Conservation (phyloP, 1,140 invertebrate genomes). For the Aphelenchoides besseyi region DNA sequence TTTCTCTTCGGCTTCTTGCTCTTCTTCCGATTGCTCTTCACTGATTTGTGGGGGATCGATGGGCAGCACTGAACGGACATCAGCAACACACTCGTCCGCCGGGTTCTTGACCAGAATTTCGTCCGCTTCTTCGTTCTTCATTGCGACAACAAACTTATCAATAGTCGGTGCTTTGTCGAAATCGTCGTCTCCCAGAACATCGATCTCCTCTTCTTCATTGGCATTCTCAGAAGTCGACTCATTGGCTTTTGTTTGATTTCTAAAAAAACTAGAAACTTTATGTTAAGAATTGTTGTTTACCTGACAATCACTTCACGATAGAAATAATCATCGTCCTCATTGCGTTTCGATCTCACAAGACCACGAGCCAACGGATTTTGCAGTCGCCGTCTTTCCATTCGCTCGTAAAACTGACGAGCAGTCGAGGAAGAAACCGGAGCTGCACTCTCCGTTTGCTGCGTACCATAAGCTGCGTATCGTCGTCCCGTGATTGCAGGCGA, state of each 20-base stretch:
- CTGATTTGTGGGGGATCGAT: too few relatives aligned
- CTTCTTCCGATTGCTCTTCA: not conserved
- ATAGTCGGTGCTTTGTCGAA: not conserved
- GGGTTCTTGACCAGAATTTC: conserved; percentile 29
- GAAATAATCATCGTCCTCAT: conserved; percentile 25
- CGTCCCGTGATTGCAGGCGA: not conserved
- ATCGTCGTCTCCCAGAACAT: conserved; percentile 15
- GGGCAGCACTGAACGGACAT: conserved; percentile 13
- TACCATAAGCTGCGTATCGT: conserved; percentile 3
- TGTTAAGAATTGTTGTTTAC: conserved; percentile 21
- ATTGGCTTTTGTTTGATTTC: not conserved
- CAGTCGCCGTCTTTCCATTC: conserved; percentile 16
- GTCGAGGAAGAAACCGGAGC: not conserved
- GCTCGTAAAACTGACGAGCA: not conserved
- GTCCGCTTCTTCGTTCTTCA: conserved; percentile 14
- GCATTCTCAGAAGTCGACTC: not conserved
- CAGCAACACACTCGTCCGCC: conserved; percentile 25
- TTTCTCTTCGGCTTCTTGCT: conserved; percentile 20
- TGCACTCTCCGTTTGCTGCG: not conserved
- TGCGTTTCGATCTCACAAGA: not conserved
- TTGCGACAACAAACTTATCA: not conserved
- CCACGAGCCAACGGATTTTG: conserved; percentile 28
- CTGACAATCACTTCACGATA: conserved; percentile 30
- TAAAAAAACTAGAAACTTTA: not conserved
- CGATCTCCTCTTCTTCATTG: conserved; percentile 23